Evolutionary conservation across 2,113 vertebrate genomes (phyloP).

Genomic region (Orientallactaga bullata): DNA sequence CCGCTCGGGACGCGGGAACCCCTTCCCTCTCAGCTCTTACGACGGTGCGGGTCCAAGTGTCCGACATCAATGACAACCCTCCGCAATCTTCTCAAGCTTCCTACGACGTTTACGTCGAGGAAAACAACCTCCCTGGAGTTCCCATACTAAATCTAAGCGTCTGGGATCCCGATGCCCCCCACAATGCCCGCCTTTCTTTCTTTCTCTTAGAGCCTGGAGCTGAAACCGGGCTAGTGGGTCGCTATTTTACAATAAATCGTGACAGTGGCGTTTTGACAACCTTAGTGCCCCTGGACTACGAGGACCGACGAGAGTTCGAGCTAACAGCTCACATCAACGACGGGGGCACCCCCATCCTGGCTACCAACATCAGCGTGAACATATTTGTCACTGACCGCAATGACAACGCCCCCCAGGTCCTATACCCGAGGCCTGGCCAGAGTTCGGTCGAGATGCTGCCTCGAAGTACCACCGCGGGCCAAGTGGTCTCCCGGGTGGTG

Average conservation of each 20-base stretch:
- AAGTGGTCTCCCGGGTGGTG: slow-evolving; percentile 90
- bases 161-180: slow-evolving; percentile 86
- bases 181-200: slow-evolving; percentile 89
- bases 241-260: slow-evolving; percentile 88
- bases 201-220: slow-evolving; percentile 86
- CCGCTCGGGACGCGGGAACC: slow-evolving; percentile 84
- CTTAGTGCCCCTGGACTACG: slow-evolving; percentile 88
- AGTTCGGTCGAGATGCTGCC: slow-evolving; percentile 80
- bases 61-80: slow-evolving; percentile 89
- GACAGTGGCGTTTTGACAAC: slow-evolving; percentile 86
- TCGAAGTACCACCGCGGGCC: slow-evolving; percentile 83
- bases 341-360: slow-evolving; percentile 82
- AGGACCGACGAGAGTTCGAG: slow-evolving; percentile 86
- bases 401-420: slow-evolving; percentile 90
- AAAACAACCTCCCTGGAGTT: slow-evolving; percentile 90
- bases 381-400: slow-evolving; percentile 90
- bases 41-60: slow-evolving; percentile 86
- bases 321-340: slow-evolving; percentile 87
- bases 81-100: slow-evolving; percentile 88
- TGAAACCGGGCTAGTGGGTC: slow-evolving; percentile 74
- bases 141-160: slow-evolving; percentile 90
- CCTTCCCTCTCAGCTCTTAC: slow-evolving; percentile 85
- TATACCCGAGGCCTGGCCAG: slow-evolving; percentile 86
- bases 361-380: slow-evolving; percentile 86
- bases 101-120: slow-evolving; percentile 91